Percentiles rank a stretch among this genome's conserved stretches.
phyloP scores from a whole-genome alignment of 2,888 invertebrate genomes.

The Idaea aversata region DNA sequence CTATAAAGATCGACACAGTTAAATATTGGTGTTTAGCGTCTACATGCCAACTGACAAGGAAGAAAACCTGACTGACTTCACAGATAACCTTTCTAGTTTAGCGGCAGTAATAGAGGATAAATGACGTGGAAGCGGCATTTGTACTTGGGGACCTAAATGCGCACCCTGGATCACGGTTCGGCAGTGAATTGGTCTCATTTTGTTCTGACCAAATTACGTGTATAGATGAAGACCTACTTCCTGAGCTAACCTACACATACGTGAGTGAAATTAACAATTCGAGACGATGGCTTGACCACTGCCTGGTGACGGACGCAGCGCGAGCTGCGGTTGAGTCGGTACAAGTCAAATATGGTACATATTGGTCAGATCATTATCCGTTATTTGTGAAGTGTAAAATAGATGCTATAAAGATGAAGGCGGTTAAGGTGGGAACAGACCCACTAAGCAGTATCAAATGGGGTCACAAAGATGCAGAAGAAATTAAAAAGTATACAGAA shows the following conservation, averaged over 20 bases:
- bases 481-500: no score
- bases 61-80: constrained; percentile 7
- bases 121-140: background rate
- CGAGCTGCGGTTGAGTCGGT: background rate
- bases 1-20: constrained; percentile 3
- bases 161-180: background rate
- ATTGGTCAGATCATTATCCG: background rate
- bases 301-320: background rate
- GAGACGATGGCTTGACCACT: background rate
- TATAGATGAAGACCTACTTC: background rate
- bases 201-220: background rate
- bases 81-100: constrained; percentile 1
- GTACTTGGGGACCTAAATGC: background rate
- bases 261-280: background rate
- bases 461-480: no score
- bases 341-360: background rate
- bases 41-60: constrained; percentile 11
- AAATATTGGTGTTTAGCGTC: constrained; percentile 10
- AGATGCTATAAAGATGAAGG: background rate
- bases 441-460: no score
- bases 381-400: background rate
- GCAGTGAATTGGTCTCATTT: background rate
- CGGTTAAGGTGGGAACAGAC: no score
- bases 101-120: background rate
- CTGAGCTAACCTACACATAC: background rate